Evolutionary conservation across 23 tunicate species (phyloP), one percentile per base, ranked within the genome.

Genomic region (Trididemnum clinides): DNA sequence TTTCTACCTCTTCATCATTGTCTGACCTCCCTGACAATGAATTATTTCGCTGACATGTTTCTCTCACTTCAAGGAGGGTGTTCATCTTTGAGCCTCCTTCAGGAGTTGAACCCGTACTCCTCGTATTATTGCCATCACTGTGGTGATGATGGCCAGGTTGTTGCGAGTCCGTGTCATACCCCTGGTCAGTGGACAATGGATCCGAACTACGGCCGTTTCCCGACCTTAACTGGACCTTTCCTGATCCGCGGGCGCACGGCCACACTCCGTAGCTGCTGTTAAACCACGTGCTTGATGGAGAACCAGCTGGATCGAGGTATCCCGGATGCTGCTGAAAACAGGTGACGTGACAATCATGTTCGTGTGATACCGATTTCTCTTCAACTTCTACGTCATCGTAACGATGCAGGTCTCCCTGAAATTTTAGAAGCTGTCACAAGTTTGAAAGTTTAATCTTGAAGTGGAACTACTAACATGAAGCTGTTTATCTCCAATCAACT

Each of bases 121-220:
- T 38, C 32, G n/a, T 30, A 18, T 39, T 30, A 6, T 74, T 57
- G 2, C 44, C 39, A 78, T 78, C 83, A 34, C 65, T 51, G 23
- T 51, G 83, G 2, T n/a, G 30, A 51, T 54, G 39, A 1, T 5
- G 39, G 6, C 39, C 38, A 19, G 83, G 83, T 70, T 88, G 92
- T 71, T 88, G 92, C 1, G 94, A 88, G 74, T 94, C 98, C 1
- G 98, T 94, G 81, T 94, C 98, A 38, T 94, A 94, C 0, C 98
- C 98, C 51, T 94, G 98, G 64, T 94, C 98, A 35, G 98, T 94
- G 0, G 98, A 94, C 31, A 94, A 44, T 0, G 98, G 98, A 33
- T 94, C 98, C 0, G 98, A 94, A 36, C 80, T 64, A 30, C 94
- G 76, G 2, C 94, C 94, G 22, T 58, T 83, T 51, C 82, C 37